Conservation (phyloP, 1,140 invertebrate species). For the Helicoverpa zea region DNA sequence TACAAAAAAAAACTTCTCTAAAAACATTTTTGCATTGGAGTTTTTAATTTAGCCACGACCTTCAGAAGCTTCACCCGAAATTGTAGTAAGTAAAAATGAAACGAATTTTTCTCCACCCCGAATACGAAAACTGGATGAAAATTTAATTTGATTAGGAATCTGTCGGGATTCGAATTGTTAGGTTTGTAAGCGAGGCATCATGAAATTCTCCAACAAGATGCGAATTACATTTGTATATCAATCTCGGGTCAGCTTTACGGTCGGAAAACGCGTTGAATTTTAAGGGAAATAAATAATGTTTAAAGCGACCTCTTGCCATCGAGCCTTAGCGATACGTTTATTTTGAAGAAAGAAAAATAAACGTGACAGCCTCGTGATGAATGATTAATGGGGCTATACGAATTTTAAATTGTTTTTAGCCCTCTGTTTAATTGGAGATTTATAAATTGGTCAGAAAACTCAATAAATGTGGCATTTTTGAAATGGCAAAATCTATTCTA, state of each 20-base stretch:
- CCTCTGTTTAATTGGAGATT: neutral
- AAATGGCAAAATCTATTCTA: too few relatives aligned
- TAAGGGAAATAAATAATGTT: neutral
- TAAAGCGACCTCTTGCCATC: neutral
- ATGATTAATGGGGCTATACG: neutral
- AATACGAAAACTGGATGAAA: constrained; percentile 58
- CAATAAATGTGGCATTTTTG: too few relatives aligned
- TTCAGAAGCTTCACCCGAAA: constrained; percentile 16
- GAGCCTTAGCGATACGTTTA: constrained; percentile 10
- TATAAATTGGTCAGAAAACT: neutral
- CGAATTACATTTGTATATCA: constrained; percentile 41
- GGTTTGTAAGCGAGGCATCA: constrained; percentile 37
- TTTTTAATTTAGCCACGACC: constrained; percentile 55
- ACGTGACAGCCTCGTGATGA: neutral
- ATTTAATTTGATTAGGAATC: constrained; percentile 66
- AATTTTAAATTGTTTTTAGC: neutral
- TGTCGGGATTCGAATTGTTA: constrained; percentile 51
- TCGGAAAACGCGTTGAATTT: constrained; percentile 5
- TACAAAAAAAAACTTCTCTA: constrained; percentile 8
- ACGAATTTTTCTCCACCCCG: constrained; percentile 54
- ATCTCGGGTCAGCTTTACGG: constrained; percentile 38
- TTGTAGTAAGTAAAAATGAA: constrained; percentile 46
- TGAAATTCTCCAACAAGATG: constrained; percentile 35
- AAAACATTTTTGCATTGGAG: constrained; percentile 17
- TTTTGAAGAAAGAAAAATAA: constrained; percentile 6